A percentile compares a stretch with the other conserved stretches of the same genome.
Conservation (phyloP, 2,888 invertebrate species). For the Lagria hirta region DNA sequence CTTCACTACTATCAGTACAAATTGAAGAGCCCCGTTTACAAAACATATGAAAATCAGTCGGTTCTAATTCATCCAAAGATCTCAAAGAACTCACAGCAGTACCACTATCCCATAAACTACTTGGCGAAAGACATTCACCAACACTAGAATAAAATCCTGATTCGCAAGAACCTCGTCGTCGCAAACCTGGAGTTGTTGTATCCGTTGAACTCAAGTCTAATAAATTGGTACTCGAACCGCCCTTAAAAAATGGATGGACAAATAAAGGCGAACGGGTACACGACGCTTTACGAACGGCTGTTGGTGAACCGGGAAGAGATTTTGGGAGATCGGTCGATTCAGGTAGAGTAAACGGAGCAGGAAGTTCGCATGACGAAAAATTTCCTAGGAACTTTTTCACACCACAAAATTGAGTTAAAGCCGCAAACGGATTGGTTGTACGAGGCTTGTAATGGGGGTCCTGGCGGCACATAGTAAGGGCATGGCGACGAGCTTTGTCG, state of each 20-base stretch:
- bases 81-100: slow-evolving; percentile 61
- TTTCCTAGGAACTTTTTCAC: slow-evolving; percentile 81
- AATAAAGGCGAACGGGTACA: slow-evolving; percentile 56
- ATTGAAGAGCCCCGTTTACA: slow-evolving; percentile 76
- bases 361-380: slow-evolving; percentile 76
- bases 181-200: slow-evolving; percentile 47
- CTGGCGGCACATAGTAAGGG: slow-evolving; percentile 78
- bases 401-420: slow-evolving; percentile 74
- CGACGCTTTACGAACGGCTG: slow-evolving; percentile 48
- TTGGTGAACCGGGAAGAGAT: slow-evolving; percentile 60
- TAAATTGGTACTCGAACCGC: slow-evolving; percentile 51
- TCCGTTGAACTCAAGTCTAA: slow-evolving; percentile 45
- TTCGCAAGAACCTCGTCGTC: slow-evolving; percentile 81
- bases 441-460: slow-evolving; percentile 79
- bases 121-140: slow-evolving; percentile 58
- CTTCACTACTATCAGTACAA: slow-evolving; percentile 85
- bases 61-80: slow-evolving; percentile 62
- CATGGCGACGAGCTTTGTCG: slow-evolving; percentile 74
- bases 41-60: slow-evolving; percentile 59
- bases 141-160: slow-evolving; percentile 88
- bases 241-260: slow-evolving; percentile 57
- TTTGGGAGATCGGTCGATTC: slow-evolving; percentile 49
- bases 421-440: slow-evolving; percentile 71
- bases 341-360: slow-evolving; percentile 69
- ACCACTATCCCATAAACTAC: slow-evolving; percentile 59